Evolutionary conservation across 92 coral and sea anemone genomes (phyloP), one percentile per base, ranked within the genome.

Genomic region (Metridium senile): DNA sequence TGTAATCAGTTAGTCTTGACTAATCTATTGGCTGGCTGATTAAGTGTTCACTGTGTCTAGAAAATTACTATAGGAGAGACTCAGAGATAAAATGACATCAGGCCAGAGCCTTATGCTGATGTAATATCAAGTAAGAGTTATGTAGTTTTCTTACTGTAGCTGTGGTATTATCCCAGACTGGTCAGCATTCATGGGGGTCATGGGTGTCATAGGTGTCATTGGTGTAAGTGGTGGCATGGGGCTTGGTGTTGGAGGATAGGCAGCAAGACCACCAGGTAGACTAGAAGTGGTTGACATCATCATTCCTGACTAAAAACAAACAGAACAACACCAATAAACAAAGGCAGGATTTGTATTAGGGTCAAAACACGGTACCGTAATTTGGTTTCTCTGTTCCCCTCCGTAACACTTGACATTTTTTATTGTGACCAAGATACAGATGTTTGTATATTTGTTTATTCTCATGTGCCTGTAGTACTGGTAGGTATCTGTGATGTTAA

Each of bases 171-270:
- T 96, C 20, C 98, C 98, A 22, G 99, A 90, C 75, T 91, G 94
- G 25, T 96, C 99, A 26, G 94, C 99, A 1, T 98, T 93, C 83
- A 85, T 91, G 1, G 98, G 98, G 1, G 99, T 93, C 83, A 85
- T 91, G 2, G 98, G 98, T 2, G 99, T 93, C 99, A 95, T 95
- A 0, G 99, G 99, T 30, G 99, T 93, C 82, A 85, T 90, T 3
- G 98, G 98, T 27, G 97, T 91, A 0, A 92, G 77, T 20, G 97
- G 97, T 0, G 89, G 98, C 87, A 93, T 93, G 1, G 99, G 97
- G 46, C 97, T 96, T 7, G 99, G 99, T 54, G 94, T 93, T 32
- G 91, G 84, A 28, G 99, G 98, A 58, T 93, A 96, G 25, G 94
- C 77, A 39, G 93, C 81, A 59, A 92, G 66, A 10, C 93, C 86